These are phyloP conservation scores for Saguinus imperator DNA, from an alignment of 2,113 vertebrate species.

Conservation along the genomic window DNA sequence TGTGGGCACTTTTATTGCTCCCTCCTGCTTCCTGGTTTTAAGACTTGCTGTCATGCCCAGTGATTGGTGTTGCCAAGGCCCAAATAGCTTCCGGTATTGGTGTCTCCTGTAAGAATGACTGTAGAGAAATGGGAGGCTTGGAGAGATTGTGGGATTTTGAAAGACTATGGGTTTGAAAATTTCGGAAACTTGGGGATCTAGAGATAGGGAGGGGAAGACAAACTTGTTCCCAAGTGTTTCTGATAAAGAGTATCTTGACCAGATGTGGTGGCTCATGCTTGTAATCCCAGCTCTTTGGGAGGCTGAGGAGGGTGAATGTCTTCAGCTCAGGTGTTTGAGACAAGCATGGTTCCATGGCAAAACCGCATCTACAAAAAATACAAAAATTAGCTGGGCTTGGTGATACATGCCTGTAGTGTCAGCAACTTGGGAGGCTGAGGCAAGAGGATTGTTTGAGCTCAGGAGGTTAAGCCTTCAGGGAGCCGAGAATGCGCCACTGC, in stretches of 20 bases:
- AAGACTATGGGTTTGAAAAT: background rate
- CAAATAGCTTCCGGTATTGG: background rate
- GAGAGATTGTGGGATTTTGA: background rate
- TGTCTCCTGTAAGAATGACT: background rate
- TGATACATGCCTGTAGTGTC: background rate
- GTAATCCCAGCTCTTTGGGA: background rate
- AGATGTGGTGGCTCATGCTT: background rate
- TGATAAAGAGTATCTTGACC: background rate
- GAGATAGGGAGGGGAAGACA: background rate
- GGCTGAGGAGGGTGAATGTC: background rate
- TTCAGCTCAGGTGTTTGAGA: background rate
- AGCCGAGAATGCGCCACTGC: too few species aligned
- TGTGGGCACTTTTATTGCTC: conserved; percentile 7
- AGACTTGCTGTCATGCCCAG: background rate
- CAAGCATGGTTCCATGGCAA: background rate
- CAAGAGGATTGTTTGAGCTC: background rate
- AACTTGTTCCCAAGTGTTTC: background rate
- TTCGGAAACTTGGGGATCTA: background rate
- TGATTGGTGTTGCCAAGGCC: background rate
- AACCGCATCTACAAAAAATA: background rate
- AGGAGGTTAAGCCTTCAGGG: background rate
- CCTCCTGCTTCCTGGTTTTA: background rate
- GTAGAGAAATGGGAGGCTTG: background rate
- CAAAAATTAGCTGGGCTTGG: background rate
- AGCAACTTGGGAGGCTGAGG: background rate